Conservation (phyloP, 2,797 vertebrate genomes). For the Lithobates pipiens region DNA sequence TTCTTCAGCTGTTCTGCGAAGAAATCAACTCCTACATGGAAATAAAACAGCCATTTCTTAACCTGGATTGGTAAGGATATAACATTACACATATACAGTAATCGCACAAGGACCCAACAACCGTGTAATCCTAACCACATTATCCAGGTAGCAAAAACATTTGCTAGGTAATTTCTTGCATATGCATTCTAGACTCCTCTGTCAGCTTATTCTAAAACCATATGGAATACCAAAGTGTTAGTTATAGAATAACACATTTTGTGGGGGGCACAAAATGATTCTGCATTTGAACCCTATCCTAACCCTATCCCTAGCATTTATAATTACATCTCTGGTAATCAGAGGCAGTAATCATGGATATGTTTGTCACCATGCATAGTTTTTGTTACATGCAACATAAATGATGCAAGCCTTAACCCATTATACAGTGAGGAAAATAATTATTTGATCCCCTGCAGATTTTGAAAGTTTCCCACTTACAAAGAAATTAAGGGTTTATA, state of each 20-base stretch:
- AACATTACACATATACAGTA: background rate
- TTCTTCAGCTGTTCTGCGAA: slow-evolving; percentile 80
- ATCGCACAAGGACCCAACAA: background rate
- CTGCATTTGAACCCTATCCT: too few species aligned
- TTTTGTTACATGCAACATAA: background rate
- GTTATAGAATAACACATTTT: too few species aligned
- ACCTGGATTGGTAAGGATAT: background rate
- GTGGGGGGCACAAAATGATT: too few species aligned
- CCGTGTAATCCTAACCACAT: background rate
- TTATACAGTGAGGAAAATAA: too few species aligned
- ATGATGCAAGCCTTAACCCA: too few species aligned
- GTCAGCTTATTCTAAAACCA: background rate
- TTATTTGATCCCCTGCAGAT: too few species aligned
- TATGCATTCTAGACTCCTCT: background rate
- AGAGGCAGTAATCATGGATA: background rate
- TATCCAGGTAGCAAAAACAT: background rate
- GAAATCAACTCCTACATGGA: slow-evolving; percentile 77
- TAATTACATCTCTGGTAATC: background rate
- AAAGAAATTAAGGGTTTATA: too few species aligned
- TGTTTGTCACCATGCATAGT: background rate
- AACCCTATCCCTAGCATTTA: too few species aligned
- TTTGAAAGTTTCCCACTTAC: too few species aligned
- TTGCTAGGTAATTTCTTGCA: background rate
- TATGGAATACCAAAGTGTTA: too few species aligned
- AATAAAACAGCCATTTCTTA: slow-evolving; percentile 2